Percentiles rank a stretch among this genome's conserved stretches.
Conservation (phyloP, 2,797 vertebrate species). For the Amblyopsis hoosieri region DNA sequence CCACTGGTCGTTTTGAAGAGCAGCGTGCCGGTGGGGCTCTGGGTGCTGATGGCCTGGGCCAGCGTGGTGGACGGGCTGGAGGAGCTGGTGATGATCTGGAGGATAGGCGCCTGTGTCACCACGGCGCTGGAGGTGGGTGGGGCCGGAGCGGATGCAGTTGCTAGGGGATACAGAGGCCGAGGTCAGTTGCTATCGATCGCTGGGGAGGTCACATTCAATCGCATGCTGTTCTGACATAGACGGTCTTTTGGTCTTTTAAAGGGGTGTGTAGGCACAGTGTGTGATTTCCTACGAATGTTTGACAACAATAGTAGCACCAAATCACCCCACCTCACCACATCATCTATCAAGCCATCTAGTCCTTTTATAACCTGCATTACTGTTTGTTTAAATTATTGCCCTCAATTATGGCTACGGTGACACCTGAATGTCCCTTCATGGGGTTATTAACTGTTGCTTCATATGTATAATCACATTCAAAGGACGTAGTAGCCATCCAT, state of each 20-base stretch:
- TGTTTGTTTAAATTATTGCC: not conserved
- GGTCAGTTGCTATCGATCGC: not conserved
- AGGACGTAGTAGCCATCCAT: not conserved
- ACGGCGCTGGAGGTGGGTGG: conserved; percentile 78
- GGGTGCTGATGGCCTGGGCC: conserved; percentile 68
- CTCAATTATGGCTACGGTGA: not conserved
- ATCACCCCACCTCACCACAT: too few species aligned
- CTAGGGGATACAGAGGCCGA: conserved; percentile 10
- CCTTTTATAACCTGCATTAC: too few species aligned
- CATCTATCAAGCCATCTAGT: too few species aligned
- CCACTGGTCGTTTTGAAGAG: conserved; percentile 70
- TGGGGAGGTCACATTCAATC: too few species aligned
- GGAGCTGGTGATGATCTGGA: conserved; percentile 75
- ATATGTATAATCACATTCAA: not conserved
- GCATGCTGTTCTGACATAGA: not conserved
- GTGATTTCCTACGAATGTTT: too few species aligned
- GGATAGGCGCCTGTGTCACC: conserved; percentile 73
- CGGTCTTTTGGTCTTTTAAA: not conserved
- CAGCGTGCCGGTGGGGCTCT: conserved; percentile 74
- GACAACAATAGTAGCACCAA: too few species aligned
- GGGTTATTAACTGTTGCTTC: not conserved
- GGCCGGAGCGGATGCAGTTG: conserved; percentile 44
- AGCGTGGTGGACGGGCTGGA: conserved; percentile 63
- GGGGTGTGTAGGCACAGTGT: not conserved
- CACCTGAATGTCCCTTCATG: too few species aligned